These are phyloP conservation scores for Chrysopilus asiliformis DNA, from an alignment of 2,888 invertebrate genomes.

Conservation along the genomic window DNA sequence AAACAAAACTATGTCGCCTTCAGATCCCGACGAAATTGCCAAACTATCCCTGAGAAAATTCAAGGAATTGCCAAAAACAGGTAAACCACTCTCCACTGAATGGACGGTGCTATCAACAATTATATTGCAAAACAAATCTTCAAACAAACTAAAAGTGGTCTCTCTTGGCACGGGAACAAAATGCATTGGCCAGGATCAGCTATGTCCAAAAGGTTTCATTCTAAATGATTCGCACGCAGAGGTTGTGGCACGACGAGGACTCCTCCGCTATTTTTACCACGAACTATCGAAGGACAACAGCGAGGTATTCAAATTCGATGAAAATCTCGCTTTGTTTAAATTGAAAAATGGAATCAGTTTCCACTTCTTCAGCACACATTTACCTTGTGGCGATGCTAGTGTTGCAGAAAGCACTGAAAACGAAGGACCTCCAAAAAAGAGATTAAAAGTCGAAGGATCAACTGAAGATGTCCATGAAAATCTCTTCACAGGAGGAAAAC, in stretches of 20 bases:
- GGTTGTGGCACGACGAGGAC: constrained; percentile 68
- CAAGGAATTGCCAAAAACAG: constrained; percentile 53
- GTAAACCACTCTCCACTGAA: constrained; percentile 60
- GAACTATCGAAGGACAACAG: constrained; percentile 38
- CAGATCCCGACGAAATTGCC: constrained; percentile 39
- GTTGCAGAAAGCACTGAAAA: constrained; percentile 15
- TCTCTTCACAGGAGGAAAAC: constrained; percentile 74
- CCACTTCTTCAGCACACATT: constrained; percentile 74
- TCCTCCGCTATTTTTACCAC: constrained; percentile 60
- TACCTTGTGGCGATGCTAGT: constrained; percentile 89
- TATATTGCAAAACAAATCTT: constrained; percentile 39
- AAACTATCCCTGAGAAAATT: constrained; percentile 47
- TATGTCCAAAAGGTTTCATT: constrained; percentile 52
- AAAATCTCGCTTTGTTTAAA: constrained; percentile 28
- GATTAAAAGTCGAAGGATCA: too few relatives aligned
- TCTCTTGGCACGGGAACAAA: constrained; percentile 86
- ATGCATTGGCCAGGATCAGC: constrained; percentile 62
- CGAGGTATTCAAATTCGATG: constrained; percentile 24
- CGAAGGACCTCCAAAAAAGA: constrained; percentile 11
- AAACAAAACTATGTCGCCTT: too few relatives aligned
- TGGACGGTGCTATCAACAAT: constrained; percentile 78
- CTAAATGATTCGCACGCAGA: constrained; percentile 90
- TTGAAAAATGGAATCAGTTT: constrained; percentile 49
- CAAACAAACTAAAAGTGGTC: constrained; percentile 43
- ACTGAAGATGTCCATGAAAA: constrained; percentile 15